phyloP scores from a whole-genome alignment of 2,888 invertebrate species.

The Orthonychiurus folsomi region DNA sequence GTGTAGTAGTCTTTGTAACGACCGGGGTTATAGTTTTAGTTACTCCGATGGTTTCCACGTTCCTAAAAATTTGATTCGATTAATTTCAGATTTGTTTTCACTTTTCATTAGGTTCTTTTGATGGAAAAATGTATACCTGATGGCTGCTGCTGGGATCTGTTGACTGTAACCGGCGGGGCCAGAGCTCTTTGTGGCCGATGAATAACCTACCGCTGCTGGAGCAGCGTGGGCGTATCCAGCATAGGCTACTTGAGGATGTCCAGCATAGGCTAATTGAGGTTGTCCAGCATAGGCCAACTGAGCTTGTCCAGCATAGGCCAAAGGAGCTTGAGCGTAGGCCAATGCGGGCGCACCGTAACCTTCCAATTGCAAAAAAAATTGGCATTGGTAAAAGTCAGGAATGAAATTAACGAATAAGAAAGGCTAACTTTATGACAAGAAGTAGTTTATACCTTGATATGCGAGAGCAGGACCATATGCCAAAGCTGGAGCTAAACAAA shows the following conservation, averaged over 20 bases:
- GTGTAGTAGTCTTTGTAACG: slow-evolving; percentile 38
- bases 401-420: too few relatives aligned
- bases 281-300: not conserved
- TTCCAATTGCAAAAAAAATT: too few relatives aligned
- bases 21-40: slow-evolving; percentile 37
- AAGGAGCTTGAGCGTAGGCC: not conserved
- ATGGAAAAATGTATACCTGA: too few relatives aligned
- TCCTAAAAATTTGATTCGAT: too few relatives aligned
- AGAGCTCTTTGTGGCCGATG: not conserved
- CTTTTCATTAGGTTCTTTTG: too few relatives aligned
- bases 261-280: not conserved
- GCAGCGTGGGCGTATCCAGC: slow-evolving; percentile 10
- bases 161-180: not conserved
- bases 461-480: too few relatives aligned
- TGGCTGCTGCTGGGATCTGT: slow-evolving; percentile 31
- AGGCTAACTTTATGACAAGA: too few relatives aligned
- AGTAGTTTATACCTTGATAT: too few relatives aligned
- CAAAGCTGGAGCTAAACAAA: too few relatives aligned
- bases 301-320: not conserved
- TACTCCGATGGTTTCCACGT: slow-evolving; percentile 37
- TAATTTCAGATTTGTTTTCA: too few relatives aligned
- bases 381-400: too few relatives aligned
- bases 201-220: slow-evolving; percentile 7
- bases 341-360: too few relatives aligned
- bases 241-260: slow-evolving; percentile 2